phyloP scores from a whole-genome alignment of 1,140 invertebrate genomes.

The Drosophila asahinai region DNA sequence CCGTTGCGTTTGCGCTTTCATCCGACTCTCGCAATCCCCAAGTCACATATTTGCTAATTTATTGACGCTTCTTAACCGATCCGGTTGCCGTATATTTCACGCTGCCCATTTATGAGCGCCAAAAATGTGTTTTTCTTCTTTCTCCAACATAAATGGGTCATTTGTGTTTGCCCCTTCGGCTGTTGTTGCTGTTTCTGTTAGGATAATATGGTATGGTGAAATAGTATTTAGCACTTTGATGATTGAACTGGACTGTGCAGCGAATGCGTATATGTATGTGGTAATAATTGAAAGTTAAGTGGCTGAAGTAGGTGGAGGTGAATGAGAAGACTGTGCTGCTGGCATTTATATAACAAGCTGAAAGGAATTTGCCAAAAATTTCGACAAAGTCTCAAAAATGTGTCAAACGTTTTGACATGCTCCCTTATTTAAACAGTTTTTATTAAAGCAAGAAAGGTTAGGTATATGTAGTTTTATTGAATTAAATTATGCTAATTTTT shows the following conservation, averaged over 20 bases:
- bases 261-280: conserved; percentile 24
- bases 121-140: conserved; percentile 47
- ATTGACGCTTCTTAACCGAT: conserved; percentile 68
- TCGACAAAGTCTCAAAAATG: not conserved
- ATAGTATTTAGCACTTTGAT: conserved; percentile 68
- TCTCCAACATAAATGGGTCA: conserved; percentile 55
- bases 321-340: conserved; percentile 17
- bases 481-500: too few relatives aligned
- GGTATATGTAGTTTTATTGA: not conserved
- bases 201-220: conserved; percentile 43
- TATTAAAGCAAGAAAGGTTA: not conserved
- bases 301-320: conserved; percentile 15
- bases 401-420: not conserved
- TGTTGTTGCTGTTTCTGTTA: conserved; percentile 21
- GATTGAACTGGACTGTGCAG: conserved; percentile 50
- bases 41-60: conserved; percentile 77
- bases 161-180: conserved; percentile 46
- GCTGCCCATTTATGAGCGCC: conserved; percentile 48
- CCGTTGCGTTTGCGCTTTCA: conserved; percentile 55
- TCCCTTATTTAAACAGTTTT: not conserved
- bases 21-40: conserved; percentile 65
- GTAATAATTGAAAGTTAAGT: conserved; percentile 51
- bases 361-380: not conserved
- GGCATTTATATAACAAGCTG: conserved; percentile 28
- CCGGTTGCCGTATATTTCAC: conserved; percentile 72